These are phyloP conservation scores for Tapirus indicus DNA, from an alignment of 2,797 vertebrate species.

Conservation along the genomic window DNA sequence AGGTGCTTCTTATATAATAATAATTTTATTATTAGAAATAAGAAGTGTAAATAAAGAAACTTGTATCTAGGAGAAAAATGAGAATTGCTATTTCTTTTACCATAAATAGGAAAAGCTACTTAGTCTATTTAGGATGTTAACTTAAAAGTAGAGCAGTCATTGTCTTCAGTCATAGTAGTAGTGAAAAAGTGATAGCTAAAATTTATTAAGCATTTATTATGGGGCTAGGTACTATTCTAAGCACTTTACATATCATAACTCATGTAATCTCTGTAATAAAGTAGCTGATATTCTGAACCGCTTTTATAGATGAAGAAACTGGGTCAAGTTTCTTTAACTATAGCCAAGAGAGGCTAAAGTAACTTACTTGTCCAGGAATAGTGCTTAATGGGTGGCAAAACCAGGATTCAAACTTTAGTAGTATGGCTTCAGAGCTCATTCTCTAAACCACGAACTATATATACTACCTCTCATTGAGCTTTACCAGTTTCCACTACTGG, in stretches of 20 bases:
- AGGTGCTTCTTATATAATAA: neutral
- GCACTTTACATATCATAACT: neutral
- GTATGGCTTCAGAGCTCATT: neutral
- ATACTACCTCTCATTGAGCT: neutral
- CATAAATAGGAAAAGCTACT: neutral
- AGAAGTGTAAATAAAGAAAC: neutral
- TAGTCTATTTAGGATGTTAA: neutral
- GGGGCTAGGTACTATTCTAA: neutral
- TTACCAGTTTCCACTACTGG: neutral
- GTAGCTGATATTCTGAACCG: neutral
- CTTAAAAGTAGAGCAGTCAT: neutral
- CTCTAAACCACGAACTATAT: neutral
- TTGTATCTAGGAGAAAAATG: neutral
- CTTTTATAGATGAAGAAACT: neutral
- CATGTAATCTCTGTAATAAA: neutral
- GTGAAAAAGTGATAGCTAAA: neutral
- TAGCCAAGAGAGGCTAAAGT: neutral
- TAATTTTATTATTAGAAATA: conserved; percentile 26
- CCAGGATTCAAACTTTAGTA: neutral
- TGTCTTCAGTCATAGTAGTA: neutral
- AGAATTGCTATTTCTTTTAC: neutral
- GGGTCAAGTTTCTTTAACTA: neutral
- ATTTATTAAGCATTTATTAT: neutral
- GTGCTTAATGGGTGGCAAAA: neutral
- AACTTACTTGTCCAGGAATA: neutral